A percentile compares a stretch with the other conserved stretches of the same genome.
These are phyloP conservation scores for Cartodere bifasciata DNA, from an alignment of 2,888 invertebrate species.

Conservation along the genomic window DNA sequence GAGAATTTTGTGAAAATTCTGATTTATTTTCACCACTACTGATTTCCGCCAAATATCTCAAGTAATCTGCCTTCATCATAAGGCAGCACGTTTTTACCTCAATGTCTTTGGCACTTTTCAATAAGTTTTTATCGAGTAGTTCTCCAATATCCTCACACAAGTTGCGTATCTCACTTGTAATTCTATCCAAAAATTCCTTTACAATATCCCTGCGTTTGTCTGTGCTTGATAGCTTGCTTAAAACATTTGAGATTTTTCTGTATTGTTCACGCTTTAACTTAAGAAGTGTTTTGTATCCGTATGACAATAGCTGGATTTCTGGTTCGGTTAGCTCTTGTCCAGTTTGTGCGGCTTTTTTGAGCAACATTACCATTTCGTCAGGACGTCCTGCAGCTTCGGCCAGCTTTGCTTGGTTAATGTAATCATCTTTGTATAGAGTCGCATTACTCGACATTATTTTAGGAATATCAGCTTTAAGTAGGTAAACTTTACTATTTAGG, in stretches of 20 bases:
- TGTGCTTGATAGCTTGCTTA: too few species aligned
- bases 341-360: conserved; percentile 4
- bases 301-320: conserved; percentile 7
- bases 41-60: conserved; percentile 9
- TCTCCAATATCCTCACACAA: conserved; percentile 4
- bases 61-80: conserved; percentile 12
- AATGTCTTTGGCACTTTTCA: conserved; percentile 5
- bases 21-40: conserved; percentile 6
- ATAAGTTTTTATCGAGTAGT: conserved; percentile 5
- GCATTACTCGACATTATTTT: too few species aligned
- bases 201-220: too few species aligned
- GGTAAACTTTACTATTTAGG: too few species aligned
- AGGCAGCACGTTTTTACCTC: conserved; percentile 8
- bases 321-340: conserved; percentile 7
- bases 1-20: conserved; percentile 4
- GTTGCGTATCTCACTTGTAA: conserved; percentile 5
- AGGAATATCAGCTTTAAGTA: too few species aligned
- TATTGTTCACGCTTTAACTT: conserved; percentile 10
- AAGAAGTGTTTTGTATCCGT: conserved; percentile 7
- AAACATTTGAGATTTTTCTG: conserved; percentile 4
- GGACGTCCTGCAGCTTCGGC: conserved; percentile 7
- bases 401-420: conserved; percentile 7
- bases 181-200: conserved; percentile 2
- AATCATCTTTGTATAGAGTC: too few species aligned
- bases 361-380: conserved; percentile 9